These are phyloP conservation scores for Vollenhovia emeryi DNA, from an alignment of 1,140 invertebrate genomes.

Conservation along the genomic window DNA sequence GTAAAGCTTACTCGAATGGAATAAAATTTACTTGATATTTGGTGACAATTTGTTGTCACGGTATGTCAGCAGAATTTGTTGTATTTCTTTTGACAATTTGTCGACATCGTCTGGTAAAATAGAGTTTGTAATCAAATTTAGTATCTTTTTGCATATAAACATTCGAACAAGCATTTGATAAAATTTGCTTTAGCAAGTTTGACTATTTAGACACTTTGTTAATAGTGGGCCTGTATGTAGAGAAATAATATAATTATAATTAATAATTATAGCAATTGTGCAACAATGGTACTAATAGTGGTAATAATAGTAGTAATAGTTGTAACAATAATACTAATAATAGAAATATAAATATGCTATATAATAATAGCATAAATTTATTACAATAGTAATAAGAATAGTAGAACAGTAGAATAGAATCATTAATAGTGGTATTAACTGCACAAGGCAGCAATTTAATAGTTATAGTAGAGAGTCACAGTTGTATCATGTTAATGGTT, in stretches of 20 bases:
- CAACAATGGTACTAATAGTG: slow-evolving; percentile 42
- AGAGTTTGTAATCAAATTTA: too few relatives aligned
- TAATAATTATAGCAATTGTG: slow-evolving; percentile 55
- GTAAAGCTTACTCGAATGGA: too few relatives aligned
- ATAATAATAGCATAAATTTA: neutral
- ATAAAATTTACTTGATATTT: too few relatives aligned
- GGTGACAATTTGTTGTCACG: too few relatives aligned
- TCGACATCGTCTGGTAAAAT: too few relatives aligned
- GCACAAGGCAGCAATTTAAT: neutral
- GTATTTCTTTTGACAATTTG: too few relatives aligned
- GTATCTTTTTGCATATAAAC: too few relatives aligned
- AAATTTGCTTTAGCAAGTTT: too few relatives aligned
- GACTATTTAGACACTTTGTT: too few relatives aligned
- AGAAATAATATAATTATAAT: neutral
- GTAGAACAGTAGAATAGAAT: slow-evolving; percentile 28
- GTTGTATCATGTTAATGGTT: neutral
- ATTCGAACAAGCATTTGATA: too few relatives aligned
- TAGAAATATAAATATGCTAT: neutral
- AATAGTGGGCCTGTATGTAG: neutral
- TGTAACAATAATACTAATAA: slow-evolving; percentile 10
- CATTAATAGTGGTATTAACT: slow-evolving; percentile 40
- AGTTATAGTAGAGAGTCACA: slow-evolving; percentile 8
- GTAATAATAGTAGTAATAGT: slow-evolving; percentile 61
- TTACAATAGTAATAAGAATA: slow-evolving; percentile 8
- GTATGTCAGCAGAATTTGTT: too few relatives aligned